Evolutionary conservation across 2,888 invertebrate species (phyloP), one percentile per base, ranked within the genome.

Genomic region (Palloptera scutellata): DNA sequence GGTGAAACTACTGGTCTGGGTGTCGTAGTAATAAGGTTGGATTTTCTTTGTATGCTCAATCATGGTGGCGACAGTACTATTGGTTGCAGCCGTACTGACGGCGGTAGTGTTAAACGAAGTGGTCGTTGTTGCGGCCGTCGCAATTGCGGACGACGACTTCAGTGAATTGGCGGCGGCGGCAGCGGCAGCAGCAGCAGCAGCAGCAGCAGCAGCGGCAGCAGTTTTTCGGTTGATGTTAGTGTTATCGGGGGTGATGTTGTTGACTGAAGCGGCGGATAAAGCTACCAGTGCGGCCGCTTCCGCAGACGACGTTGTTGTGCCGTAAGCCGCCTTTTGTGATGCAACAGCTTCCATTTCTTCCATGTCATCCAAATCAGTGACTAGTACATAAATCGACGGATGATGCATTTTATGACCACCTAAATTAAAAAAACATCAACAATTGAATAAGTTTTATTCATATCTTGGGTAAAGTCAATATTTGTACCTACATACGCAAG

Each of bases 371-470:
- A 94, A 89, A 85, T 94, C 94, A 73, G 96, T 94, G 79, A 94
- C 91, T 83, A 97, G 89, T 79, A 96, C 96, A 86, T 96, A 98
- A 86, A 94, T 93, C 70, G 94, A 91, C 60, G 98, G 98, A 87
- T 98, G 98, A 73, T 94, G 91, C 95, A 98, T 95, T 83, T 95
- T 92, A 71, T 95, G 92, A 61, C 96, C 96, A 79, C 95, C 96
- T 84, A 53, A 13, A 58, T 90, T 88, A 74, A 89, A 83, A 75
- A 43, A 9, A 61, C 6, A 52, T 19, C 43, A 48, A 60, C 45
- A n/a, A n/a, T n/a, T n/a, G n/a, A n/a, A n/a, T n/a, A n/a, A n/a
- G n/a, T n/a, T n/a, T n/a, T n/a, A n/a, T n/a, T n/a, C n/a, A n/a
- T n/a, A n/a, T n/a, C n/a, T n/a, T n/a, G n/a, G 15, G 8, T 48